These are phyloP conservation scores for Rhinophrynus dorsalis DNA, from an alignment of 2,797 vertebrate species.

Conservation along the genomic window DNA sequence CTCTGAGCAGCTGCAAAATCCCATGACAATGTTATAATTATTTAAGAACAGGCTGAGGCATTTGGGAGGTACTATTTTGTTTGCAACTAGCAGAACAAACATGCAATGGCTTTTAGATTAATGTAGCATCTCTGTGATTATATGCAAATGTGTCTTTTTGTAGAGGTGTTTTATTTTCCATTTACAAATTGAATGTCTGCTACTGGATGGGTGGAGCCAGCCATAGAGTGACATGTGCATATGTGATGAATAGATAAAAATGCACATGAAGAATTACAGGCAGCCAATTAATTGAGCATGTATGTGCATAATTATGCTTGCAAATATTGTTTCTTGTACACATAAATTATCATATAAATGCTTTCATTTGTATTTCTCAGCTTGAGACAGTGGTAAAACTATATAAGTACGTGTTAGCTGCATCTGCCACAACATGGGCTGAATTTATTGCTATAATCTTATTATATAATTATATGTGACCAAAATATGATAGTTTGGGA, in stretches of 20 bases:
- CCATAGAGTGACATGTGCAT: not conserved
- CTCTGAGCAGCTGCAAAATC: constrained; percentile 18
- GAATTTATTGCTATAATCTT: constrained; percentile 5
- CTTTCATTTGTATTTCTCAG: constrained; percentile 27
- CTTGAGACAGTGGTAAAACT: constrained; percentile 14
- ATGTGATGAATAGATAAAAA: constrained; percentile 27
- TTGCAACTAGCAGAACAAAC: constrained; percentile 17
- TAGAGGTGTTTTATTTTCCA: constrained; percentile 40
- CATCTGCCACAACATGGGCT: constrained; percentile 41
- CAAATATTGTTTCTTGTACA: constrained; percentile 40
- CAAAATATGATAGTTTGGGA: not conserved
- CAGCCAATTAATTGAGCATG: constrained; percentile 44
- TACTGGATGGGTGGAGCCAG: constrained; percentile 18
- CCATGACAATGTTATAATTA: constrained; percentile 34
- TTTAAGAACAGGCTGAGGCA: constrained; percentile 32
- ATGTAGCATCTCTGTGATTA: constrained; percentile 48
- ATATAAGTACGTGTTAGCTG: constrained; percentile 7
- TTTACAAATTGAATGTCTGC: constrained; percentile 34
- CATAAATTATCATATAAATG: constrained; percentile 48
- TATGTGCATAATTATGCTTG: constrained; percentile 44
- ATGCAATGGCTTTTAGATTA: constrained; percentile 46
- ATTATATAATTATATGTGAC: constrained; percentile 24
- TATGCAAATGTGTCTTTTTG: constrained; percentile 38
- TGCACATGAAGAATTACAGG: constrained; percentile 35
- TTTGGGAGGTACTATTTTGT: constrained; percentile 27